Conservation (phyloP, 1,140 invertebrate genomes). For the Chironomus striatipennis region DNA sequence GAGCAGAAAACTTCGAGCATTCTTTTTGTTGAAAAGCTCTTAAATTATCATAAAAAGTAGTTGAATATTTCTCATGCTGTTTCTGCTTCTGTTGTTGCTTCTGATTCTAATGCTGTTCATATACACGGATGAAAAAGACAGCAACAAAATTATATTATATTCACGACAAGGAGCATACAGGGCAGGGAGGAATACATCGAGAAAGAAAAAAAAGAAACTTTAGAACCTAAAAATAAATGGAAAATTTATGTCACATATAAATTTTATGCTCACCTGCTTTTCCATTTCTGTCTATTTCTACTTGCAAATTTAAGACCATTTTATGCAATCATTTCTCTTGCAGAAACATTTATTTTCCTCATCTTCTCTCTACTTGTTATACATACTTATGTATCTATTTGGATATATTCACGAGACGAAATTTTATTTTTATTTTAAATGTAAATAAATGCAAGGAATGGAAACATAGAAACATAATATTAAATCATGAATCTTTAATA, state of each 20-base stretch:
- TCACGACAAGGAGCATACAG: neutral
- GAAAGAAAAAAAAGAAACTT: neutral
- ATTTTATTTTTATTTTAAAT: neutral
- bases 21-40: neutral
- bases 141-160: no score
- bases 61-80: conserved; percentile 2
- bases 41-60: conserved; percentile 10
- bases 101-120: neutral
- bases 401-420: neutral
- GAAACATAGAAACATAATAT: no score
- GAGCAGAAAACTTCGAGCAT: neutral
- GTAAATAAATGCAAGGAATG: no score
- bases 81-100: conserved; percentile 2
- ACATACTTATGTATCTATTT: neutral
- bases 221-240: conserved; percentile 11
- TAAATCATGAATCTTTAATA: no score
- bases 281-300: neutral
- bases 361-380: neutral
- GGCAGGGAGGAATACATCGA: neutral
- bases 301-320: conserved; percentile 13
- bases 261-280: conserved; percentile 8
- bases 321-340: conserved; percentile 7
- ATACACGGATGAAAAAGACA: neutral
- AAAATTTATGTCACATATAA: conserved; percentile 15
- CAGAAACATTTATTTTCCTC: neutral